Evolutionary conservation across 1,140 invertebrate genomes (phyloP), one percentile per base, ranked within the genome.

Genomic region (Scaptomyza pallida): DNA sequence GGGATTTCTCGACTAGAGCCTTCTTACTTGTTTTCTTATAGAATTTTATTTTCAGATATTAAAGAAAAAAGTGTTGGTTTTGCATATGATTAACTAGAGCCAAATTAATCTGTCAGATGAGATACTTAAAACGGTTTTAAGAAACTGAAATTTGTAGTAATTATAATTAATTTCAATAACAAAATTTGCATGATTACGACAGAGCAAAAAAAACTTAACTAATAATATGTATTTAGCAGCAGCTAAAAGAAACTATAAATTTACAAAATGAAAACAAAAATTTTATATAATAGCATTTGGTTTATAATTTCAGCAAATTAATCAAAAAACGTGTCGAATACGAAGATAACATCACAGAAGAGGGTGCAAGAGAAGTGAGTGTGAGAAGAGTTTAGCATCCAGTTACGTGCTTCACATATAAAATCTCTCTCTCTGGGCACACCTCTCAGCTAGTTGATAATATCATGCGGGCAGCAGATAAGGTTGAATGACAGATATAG

Each of bases 141-240:
- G 40, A 37, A 13, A 55, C 30, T 21, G 23, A 12, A n/a, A 64
- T 37, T 45, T 15, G 47, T 17, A 37, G 17, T 56, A 30, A 43
- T 51, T 33, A 21, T 13, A 13, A 52, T 19, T 52, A 33, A 62
- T 62, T 21, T 8, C 12, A 30, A 47, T n/a, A 30, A 30, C n/a
- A 48, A 51, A n/a, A 51, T 16, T 17, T 5, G 13, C 35, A 40
- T 61, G 6, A 61, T 13, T 33, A 21, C 8, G 15, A 37, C 44
- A 50, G n/a, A n/a, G n/a, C n/a, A n/a, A n/a, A n/a, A n/a, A n/a
- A 19, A 19, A 9, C 5, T 15, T 3, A 2, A 13, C 21, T 21
- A 55, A 23, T 19, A 23, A 40, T 23, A 40, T 5, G 17, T 5
- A 55, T 15, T 5, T 26, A 30, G 26, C 1, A 30, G 19, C 19